Evolutionary conservation across 2,888 invertebrate genomes (phyloP).

Genomic region (Zelleria hepariella): DNA sequence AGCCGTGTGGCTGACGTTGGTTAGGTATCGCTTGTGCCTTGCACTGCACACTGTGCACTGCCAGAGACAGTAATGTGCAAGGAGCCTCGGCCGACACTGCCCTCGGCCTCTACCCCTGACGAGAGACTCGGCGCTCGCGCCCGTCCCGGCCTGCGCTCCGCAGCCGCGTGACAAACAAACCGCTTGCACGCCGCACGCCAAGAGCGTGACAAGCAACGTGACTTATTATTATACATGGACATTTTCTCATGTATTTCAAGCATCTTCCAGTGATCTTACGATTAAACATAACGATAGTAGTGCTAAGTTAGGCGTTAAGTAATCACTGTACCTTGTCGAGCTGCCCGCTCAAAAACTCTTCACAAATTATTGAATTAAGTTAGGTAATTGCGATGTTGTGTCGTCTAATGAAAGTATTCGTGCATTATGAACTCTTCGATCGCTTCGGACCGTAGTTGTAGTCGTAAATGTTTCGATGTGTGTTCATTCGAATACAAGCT

Average conservation of each 20-base stretch:
- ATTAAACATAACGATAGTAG: slow-evolving; percentile 53
- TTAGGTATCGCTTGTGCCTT: not conserved
- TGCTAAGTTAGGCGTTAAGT: slow-evolving; percentile 56
- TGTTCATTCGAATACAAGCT: slow-evolving; percentile 61
- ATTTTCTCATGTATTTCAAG: slow-evolving; percentile 49
- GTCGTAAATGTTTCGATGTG: slow-evolving; percentile 62
- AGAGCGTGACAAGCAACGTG: slow-evolving; percentile 29
- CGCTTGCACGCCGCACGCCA: slow-evolving; percentile 28
- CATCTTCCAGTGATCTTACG: slow-evolving; percentile 69
- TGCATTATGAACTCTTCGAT: slow-evolving; percentile 44
- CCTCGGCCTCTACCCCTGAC: slow-evolving; percentile 12
- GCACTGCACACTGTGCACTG: too few species aligned
- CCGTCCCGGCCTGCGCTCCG: slow-evolving; percentile 8
- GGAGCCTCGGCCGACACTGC: not conserved
- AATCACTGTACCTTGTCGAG: slow-evolving; percentile 58
- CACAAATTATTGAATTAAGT: slow-evolving; percentile 62
- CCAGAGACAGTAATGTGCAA: not conserved
- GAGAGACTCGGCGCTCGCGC: slow-evolving; percentile 17
- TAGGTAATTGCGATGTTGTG: slow-evolving; percentile 44
- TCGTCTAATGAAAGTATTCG: slow-evolving; percentile 27
- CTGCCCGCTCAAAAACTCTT: slow-evolving; percentile 49
- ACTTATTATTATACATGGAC: slow-evolving; percentile 42
- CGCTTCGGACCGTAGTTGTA: slow-evolving; percentile 59
- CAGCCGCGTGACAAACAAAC: slow-evolving; percentile 10
- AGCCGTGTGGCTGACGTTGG: not conserved